phyloP scores from a whole-genome alignment of 2,888 invertebrate genomes.

The Sarcophaga carnaria region DNA sequence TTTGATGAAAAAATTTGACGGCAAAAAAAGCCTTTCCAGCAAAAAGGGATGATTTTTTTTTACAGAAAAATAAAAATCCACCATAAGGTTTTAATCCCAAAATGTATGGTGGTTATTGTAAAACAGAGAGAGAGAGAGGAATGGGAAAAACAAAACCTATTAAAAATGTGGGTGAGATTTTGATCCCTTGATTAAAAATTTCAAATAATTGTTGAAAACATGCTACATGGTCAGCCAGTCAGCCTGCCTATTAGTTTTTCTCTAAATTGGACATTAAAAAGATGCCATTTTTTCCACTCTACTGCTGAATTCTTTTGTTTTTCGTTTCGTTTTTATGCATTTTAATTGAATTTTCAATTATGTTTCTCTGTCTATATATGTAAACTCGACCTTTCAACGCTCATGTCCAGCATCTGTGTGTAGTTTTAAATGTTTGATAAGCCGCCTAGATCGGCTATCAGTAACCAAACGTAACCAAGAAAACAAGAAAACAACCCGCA shows the following conservation, averaged over 20 bases:
- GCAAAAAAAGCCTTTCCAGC: neutral
- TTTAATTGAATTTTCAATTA: slow-evolving; percentile 74
- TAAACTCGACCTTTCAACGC: slow-evolving; percentile 43
- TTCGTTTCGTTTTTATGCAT: slow-evolving; percentile 74
- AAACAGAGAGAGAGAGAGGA: neutral
- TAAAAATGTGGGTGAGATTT: slow-evolving; percentile 70
- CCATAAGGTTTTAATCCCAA: slow-evolving; percentile 59
- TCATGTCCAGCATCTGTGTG: slow-evolving; percentile 76
- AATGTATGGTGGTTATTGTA: slow-evolving; percentile 11
- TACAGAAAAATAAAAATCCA: slow-evolving; percentile 28
- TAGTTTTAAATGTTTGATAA: slow-evolving; percentile 66
- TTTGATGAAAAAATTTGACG: slow-evolving; percentile 72
- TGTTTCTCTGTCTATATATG: slow-evolving; percentile 11
- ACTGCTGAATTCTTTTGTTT: slow-evolving; percentile 53
- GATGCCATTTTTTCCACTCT: slow-evolving; percentile 68
- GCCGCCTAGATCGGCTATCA: slow-evolving; percentile 51
- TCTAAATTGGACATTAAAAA: slow-evolving; percentile 34
- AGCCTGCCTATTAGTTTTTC: neutral
- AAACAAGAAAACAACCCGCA: slow-evolving; percentile 50
- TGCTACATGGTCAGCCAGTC: slow-evolving; percentile 15
- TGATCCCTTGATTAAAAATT: slow-evolving; percentile 63
- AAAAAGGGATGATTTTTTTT: slow-evolving; percentile 55
- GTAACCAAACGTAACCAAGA: neutral
- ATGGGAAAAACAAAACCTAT: slow-evolving; percentile 24
- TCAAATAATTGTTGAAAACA: slow-evolving; percentile 46